Base-by-base conservation (phyloP, 2,888 invertebrate genomes). In the Platycnemis pennipes region DNA sequence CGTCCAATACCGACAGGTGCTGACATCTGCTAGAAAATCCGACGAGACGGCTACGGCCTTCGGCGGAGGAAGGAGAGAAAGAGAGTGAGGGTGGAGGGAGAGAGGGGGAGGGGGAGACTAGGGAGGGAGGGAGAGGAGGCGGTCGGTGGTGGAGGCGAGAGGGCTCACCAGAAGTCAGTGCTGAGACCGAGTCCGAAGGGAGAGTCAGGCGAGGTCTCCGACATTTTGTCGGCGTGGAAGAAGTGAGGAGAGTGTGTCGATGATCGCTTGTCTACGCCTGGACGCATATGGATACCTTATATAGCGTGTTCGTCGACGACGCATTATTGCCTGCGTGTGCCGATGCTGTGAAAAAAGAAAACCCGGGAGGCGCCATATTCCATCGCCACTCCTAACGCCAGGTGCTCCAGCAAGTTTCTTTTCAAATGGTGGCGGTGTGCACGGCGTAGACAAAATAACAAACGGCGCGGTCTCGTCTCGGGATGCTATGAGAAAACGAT, bases 1-100 rank as follows among this genome's bases (percentile, higher is more conserved):
- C 91, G 56, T 63, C 44, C 91, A 77, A 77, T 63, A 63, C 91
- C 91, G 91, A 91, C 63, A 91, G 91, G 91, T 91, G 91, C 91
- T 91, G 91, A 91, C 91, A 91, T 91, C 91, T 91, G 91, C 63
- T 91, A 91, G 91, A 91, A 91, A 91, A 91, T 91, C 91, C 91
- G 91, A 91, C 91, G 91, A 91, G 91, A 91, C 91, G 91, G 91
- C 91, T 63, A 44, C 26, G 22, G 26, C 77, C 26, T 22, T 26
- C 77, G 22, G 22, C 77, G 77, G 77, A 26, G 26, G 31, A 26
- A 77, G 77, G 77, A 77, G 37, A n/a, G 37, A 26, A 37, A 37
- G 37, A 37, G 1, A 37, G 5, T 31, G 37, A 37, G 13, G 37
- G 13, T 5, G 31, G 31, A 13, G 69, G 7, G 22, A 31, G 31